Conservation (phyloP, 2,113 vertebrate genomes). For the Kryptolebias marmoratus region DNA sequence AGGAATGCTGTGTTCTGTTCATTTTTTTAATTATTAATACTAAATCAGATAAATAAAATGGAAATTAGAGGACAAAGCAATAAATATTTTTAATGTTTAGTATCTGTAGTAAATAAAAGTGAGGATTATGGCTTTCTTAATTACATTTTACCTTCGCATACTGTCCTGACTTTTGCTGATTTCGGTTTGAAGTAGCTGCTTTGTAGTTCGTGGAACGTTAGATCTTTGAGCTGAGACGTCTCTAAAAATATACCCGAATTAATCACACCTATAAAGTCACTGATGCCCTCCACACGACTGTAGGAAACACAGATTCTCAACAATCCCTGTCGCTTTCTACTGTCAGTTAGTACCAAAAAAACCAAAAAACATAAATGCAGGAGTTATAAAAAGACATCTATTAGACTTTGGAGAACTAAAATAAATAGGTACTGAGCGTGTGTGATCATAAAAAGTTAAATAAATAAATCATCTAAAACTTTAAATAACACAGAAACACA, state of each 20-base stretch:
- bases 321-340: conserved; percentile 18
- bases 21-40: too few relatives aligned
- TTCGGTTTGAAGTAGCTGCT: conserved; percentile 1
- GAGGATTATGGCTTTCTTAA: not conserved
- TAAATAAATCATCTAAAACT: conserved; percentile 5
- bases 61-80: too few relatives aligned
- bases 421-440: not conserved
- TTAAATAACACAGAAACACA: conserved; percentile 34
- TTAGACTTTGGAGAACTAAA: not conserved
- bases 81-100: too few relatives aligned
- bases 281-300: conserved; percentile 16
- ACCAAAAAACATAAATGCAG: conserved; percentile 21
- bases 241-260: conserved; percentile 51
- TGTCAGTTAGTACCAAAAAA: conserved; percentile 4
- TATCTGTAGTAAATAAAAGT: too few relatives aligned
- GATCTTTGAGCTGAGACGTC: not conserved
- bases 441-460: conserved; percentile 7
- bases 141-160: not conserved
- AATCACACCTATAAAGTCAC: conserved; percentile 13
- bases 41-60: too few relatives aligned
- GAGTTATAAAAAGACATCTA: conserved; percentile 48
- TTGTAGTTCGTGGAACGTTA: not conserved
- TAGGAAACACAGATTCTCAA: conserved; percentile 3
- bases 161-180: not conserved
- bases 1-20: too few relatives aligned